phyloP scores from a whole-genome alignment of 2,113 vertebrate species.

The Microcebus jonahi region DNA sequence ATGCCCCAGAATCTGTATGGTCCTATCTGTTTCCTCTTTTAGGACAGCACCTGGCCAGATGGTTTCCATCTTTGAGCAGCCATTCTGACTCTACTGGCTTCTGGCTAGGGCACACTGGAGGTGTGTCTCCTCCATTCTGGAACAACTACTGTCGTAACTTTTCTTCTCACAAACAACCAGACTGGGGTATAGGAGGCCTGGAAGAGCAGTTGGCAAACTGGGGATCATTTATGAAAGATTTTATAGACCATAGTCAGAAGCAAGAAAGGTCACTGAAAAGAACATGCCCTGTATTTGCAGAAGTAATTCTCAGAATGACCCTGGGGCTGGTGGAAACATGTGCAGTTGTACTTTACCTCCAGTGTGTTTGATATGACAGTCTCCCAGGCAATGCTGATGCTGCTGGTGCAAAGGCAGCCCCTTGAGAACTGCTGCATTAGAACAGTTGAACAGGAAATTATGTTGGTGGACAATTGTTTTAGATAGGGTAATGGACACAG shows the following conservation, averaged over 20 bases:
- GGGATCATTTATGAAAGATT: not conserved
- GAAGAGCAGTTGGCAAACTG: not conserved
- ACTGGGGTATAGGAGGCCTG: not conserved
- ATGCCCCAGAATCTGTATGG: not conserved
- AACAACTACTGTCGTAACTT: not conserved
- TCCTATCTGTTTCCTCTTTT: not conserved
- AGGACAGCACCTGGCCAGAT: not conserved
- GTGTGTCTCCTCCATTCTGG: not conserved
- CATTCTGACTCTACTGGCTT: not conserved
- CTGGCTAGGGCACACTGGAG: not conserved
- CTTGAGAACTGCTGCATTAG: not conserved
- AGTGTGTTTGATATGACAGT: not conserved
- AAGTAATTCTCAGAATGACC: not conserved
- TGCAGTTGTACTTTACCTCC: not conserved
- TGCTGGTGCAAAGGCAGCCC: not conserved
- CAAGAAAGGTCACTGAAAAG: not conserved
- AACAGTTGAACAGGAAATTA: not conserved
- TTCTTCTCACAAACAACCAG: not conserved
- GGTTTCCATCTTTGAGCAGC: not conserved
- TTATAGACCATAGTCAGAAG: not conserved
- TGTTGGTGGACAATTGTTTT: not conserved
- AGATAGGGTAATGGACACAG: not conserved
- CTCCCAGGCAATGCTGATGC: not conserved
- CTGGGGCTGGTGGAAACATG: not conserved
- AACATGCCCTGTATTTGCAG: not conserved